Evolutionary conservation across 2,888 invertebrate species (phyloP).

Genomic region (Volucella zonaria): DNA sequence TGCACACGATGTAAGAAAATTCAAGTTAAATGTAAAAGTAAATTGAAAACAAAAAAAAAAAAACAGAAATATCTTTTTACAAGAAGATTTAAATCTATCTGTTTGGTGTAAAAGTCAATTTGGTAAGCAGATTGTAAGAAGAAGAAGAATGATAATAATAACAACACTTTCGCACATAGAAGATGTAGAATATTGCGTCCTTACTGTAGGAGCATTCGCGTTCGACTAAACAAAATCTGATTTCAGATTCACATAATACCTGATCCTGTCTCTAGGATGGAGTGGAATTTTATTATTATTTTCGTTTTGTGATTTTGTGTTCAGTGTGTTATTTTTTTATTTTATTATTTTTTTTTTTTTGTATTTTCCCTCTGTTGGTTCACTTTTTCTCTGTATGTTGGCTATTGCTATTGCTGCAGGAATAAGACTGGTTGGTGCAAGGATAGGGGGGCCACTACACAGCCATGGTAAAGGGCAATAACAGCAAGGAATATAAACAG

Average conservation of each 20-base stretch:
- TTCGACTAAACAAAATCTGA: slow-evolving; percentile 79
- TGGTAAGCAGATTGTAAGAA: slow-evolving; percentile 59
- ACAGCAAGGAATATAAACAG: slow-evolving; percentile 72
- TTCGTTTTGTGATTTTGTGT: slow-evolving; percentile 56
- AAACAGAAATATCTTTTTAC: slow-evolving; percentile 30
- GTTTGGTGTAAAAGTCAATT: slow-evolving; percentile 48
- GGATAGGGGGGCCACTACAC: slow-evolving; percentile 61
- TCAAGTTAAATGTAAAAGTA: slow-evolving; percentile 30
- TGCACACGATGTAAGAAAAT: slow-evolving; percentile 24
- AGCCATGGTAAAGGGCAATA: slow-evolving; percentile 71
- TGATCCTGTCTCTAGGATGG: slow-evolving; percentile 74
- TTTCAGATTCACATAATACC: slow-evolving; percentile 72
- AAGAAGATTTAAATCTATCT: slow-evolving; percentile 17
- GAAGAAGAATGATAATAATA: slow-evolving; percentile 42
- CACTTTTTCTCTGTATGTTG: slow-evolving; percentile 60
- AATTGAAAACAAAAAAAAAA: neutral
- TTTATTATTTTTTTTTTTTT: slow-evolving; percentile 28
- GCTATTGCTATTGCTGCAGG: slow-evolving; percentile 73
- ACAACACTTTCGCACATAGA: slow-evolving; percentile 60
- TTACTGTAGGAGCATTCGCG: slow-evolving; percentile 82
- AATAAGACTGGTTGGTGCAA: slow-evolving; percentile 60
- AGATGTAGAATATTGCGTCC: slow-evolving; percentile 77
- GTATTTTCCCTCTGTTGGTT: slow-evolving; percentile 36
- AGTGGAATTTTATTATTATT: slow-evolving; percentile 72
- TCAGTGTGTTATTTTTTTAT: slow-evolving; percentile 4